Conservation (phyloP, 2,888 invertebrate species). For the Diaphora mendica region DNA sequence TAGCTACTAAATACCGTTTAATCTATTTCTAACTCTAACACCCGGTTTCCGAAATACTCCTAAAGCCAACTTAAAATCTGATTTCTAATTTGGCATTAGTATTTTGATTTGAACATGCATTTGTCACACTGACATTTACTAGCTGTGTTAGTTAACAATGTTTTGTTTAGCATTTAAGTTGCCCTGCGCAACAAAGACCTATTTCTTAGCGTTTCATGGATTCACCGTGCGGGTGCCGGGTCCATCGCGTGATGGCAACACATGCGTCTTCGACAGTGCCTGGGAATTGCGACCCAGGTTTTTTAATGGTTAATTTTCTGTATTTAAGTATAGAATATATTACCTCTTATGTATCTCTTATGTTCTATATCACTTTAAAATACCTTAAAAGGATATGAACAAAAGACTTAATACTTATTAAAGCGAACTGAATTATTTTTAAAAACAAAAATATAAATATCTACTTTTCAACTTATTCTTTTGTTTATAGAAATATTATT, state of each 20-base stretch:
- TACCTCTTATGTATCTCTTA: too few relatives aligned
- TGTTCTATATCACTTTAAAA: background rate
- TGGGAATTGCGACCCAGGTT: too few relatives aligned
- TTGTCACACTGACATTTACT: background rate
- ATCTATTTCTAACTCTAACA: constrained; percentile 28
- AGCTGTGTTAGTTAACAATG: background rate
- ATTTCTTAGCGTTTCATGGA: too few relatives aligned
- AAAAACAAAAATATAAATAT: background rate
- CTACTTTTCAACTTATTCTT: background rate
- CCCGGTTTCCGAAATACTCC: background rate
- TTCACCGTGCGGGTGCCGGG: too few relatives aligned
- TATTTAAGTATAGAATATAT: too few relatives aligned
- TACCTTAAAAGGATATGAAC: background rate
- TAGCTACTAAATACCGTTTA: constrained; percentile 47
- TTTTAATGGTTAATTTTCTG: background rate
- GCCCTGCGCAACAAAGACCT: background rate
- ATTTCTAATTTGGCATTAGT: too few relatives aligned
- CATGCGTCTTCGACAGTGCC: too few relatives aligned
- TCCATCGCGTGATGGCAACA: too few relatives aligned
- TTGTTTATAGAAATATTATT: background rate
- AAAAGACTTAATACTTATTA: background rate
- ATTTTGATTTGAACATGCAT: too few relatives aligned
- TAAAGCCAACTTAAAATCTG: background rate
- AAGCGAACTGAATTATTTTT: background rate
- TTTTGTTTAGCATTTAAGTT: background rate